These are phyloP conservation scores for Ylistrum balloti DNA, from an alignment of 1,140 invertebrate genomes.

Conservation along the genomic window DNA sequence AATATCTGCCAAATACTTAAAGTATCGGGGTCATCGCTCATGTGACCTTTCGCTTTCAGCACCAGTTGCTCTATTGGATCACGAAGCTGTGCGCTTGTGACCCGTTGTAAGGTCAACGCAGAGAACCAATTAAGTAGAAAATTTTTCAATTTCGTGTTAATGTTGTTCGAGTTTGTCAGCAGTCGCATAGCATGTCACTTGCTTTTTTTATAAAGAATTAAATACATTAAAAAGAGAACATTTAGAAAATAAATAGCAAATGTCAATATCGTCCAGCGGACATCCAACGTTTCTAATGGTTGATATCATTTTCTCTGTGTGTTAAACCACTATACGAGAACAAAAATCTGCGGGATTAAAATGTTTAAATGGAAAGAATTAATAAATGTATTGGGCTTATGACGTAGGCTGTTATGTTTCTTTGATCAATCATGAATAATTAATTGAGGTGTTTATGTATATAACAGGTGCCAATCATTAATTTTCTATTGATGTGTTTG, in stretches of 20 bases:
- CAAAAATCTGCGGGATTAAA: neutral
- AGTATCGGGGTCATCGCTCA: neutral
- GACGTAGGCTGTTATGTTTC: constrained; percentile 5
- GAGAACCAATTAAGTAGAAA: neutral
- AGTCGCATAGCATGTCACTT: constrained; percentile 18
- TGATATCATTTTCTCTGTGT: neutral
- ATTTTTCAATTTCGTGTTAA: constrained; percentile 19
- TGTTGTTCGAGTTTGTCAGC: neutral
- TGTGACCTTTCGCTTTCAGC: constrained; percentile 37
- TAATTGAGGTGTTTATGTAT: neutral
- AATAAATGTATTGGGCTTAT: neutral
- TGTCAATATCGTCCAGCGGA: neutral
- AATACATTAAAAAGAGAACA: constrained; percentile 2
- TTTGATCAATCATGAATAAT: constrained; percentile 27
- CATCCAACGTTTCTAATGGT: neutral
- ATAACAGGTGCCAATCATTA: neutral
- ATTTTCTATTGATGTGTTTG: neutral
- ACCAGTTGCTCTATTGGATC: neutral
- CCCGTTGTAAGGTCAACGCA: neutral
- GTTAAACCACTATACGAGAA: neutral
- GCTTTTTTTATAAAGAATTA: neutral
- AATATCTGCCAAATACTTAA: constrained; percentile 12
- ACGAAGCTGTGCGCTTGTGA: constrained; percentile 15
- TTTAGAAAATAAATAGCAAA: constrained; percentile 29
- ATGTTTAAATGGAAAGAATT: neutral